Base-by-base conservation (phyloP, 2,113 vertebrate genomes). In the Chunga burmeisteri region DNA sequence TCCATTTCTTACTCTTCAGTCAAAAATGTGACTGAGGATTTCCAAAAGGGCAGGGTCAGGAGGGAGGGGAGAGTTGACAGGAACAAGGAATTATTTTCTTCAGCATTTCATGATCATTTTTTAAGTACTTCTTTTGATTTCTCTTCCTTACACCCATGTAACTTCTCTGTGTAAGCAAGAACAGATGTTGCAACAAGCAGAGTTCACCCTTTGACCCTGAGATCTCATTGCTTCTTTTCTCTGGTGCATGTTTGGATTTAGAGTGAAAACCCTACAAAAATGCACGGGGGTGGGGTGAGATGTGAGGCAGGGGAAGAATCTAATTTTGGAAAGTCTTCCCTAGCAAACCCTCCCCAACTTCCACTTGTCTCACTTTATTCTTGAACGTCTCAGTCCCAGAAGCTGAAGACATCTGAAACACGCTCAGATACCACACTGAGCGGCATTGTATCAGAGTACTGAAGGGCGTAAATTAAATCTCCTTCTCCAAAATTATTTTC, bases 111-210 rank as follows among this genome's bases (percentile, higher is more conserved):
- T 40, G 42, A 77, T 81, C 26, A 89, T 94, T 96, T 96, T 96
- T 94, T 62, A 94, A 91, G 59, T 88, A 63, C 26, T 92, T 86
- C 94, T 96, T 97, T 95, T 94, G 91, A 94, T 97, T 96, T 96
- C 86, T 93, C 91, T 77, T 88, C 81, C 87, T 97, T 97, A 88
- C 88, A 95, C 67, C 68, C 63, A 12, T 96, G 91, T 83, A 59
- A 96, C 86, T 38, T 96, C 96, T 88, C 89, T 90, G 30, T 95
- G 88, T 97, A 98, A 98, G 91, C 80, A 96, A 96, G 97, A 98
- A 97, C 98, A 98, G 95, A 97, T 98, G 98, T 97, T 97, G 83
- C 88, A 96, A 96, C 91, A 96, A 94, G 80, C 47, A 19, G 74
- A 92, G 91, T 87, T 97, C 91, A 85, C 96, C 93, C 79, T 84